These are phyloP conservation scores for Scyliorhinus canicula DNA, from an alignment of 2,797 vertebrate genomes.

Conservation along the genomic window DNA sequence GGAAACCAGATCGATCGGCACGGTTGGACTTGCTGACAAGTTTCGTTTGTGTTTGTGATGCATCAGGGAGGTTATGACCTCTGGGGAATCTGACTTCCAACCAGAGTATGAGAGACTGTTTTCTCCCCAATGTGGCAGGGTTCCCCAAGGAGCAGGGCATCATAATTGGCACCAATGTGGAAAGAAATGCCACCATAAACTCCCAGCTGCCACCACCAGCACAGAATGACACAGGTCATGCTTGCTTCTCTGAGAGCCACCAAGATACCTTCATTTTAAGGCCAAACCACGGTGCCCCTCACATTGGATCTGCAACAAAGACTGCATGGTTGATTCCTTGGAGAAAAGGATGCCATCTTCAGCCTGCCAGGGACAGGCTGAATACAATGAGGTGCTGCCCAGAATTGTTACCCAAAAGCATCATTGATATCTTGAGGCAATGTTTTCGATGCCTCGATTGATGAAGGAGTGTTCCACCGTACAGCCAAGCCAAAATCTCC, in stretches of 20 bases:
- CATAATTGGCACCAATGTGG: not conserved
- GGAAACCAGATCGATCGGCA: not conserved
- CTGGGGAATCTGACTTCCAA: not conserved
- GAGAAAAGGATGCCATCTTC: not conserved
- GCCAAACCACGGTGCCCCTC: not conserved
- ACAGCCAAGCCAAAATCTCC: not conserved
- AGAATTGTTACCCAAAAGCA: not conserved
- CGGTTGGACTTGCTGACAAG: not conserved
- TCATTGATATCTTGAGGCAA: not conserved
- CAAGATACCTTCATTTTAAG: not conserved
- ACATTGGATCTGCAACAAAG: not conserved
- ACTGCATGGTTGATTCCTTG: not conserved
- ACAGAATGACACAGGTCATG: not conserved
- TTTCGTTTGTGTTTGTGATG: not conserved
- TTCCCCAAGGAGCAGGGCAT: not conserved
- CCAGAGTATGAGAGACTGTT: not conserved
- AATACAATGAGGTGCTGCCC: not conserved
- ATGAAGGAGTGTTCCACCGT: not conserved
- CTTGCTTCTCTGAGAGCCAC: not conserved
- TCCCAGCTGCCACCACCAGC: not conserved
- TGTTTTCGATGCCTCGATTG: not conserved
- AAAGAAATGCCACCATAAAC: not conserved
- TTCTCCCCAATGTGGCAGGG: not conserved
- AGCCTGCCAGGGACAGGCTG: not conserved
- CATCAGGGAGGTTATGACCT: not conserved